A percentile compares a stretch with the other conserved stretches of the same genome.
Evolutionary conservation across 2,113 vertebrate species (phyloP).

Genomic region (Perca schrenkii): DNA sequence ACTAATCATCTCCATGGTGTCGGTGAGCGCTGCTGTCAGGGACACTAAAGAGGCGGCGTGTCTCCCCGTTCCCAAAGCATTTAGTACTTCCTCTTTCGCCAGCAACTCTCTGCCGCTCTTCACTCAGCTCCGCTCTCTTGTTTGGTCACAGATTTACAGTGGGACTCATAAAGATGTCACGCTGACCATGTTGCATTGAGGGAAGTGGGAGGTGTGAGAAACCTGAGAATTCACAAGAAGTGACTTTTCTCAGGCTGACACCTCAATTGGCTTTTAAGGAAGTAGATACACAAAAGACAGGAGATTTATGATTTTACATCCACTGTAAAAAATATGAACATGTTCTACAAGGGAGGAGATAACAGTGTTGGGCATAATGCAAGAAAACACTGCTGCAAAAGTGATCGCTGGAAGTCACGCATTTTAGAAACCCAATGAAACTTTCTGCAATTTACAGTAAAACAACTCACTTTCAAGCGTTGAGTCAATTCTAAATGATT

Average conservation of each 20-base stretch:
- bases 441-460: background rate
- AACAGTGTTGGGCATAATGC: background rate
- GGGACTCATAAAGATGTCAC: slow-evolving; percentile 75
- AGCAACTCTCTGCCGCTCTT: slow-evolving; percentile 60
- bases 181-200: slow-evolving; percentile 26
- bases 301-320: slow-evolving; percentile 71
- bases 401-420: background rate
- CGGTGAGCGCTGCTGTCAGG: slow-evolving; percentile 81
- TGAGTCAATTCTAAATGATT: background rate
- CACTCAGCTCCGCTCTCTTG: slow-evolving; percentile 51
- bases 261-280: slow-evolving; percentile 67
- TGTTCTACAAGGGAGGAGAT: background rate
- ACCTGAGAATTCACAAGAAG: slow-evolving; percentile 75
- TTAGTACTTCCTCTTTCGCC: slow-evolving; percentile 83
- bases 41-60: slow-evolving; percentile 81
- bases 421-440: background rate
- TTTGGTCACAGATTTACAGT: slow-evolving; percentile 73
- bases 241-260: slow-evolving; percentile 66
- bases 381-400: background rate
- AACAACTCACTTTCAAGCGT: background rate
- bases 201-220: slow-evolving; percentile 68
- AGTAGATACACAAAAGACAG: slow-evolving; percentile 40
- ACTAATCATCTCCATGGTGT: slow-evolving; percentile 83
- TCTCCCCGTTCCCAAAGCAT: slow-evolving; percentile 79
- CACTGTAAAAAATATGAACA: slow-evolving; percentile 44